Evolutionary conservation across 2,113 vertebrate species (phyloP).

Genomic region (Saccopteryx leptura): DNA sequence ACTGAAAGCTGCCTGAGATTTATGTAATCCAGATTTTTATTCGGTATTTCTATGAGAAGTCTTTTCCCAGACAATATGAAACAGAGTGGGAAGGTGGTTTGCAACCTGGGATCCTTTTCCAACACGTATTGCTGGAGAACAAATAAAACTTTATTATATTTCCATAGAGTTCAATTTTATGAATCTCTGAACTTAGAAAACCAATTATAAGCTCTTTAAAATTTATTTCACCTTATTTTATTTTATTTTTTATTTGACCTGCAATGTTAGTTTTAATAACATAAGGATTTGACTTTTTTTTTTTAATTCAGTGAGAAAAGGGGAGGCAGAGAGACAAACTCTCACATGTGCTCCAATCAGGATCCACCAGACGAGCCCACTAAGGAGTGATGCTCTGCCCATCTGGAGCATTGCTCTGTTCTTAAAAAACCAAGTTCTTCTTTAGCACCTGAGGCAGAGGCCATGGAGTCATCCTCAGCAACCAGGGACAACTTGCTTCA

Average conservation of each 20-base stretch:
- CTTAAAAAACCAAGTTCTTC: too few relatives aligned
- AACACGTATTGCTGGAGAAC: slow-evolving; percentile 51
- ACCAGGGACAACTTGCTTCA: too few relatives aligned
- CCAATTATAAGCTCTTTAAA: background rate
- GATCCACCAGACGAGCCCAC: too few relatives aligned
- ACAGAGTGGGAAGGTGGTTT: slow-evolving; percentile 47
- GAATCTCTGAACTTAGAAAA: slow-evolving; percentile 41
- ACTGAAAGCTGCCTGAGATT: slow-evolving; percentile 38
- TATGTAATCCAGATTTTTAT: slow-evolving; percentile 65
- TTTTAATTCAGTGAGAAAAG: too few relatives aligned
- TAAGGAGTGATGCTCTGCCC: too few relatives aligned
- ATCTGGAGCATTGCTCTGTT: too few relatives aligned
- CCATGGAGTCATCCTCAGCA: too few relatives aligned
- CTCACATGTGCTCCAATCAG: too few relatives aligned
- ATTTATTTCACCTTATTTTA: background rate
- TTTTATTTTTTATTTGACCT: background rate
- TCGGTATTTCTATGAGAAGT: slow-evolving; percentile 52
- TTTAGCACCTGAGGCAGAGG: too few relatives aligned
- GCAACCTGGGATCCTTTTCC: slow-evolving; percentile 26
- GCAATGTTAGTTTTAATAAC: background rate
- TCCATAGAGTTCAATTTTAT: background rate
- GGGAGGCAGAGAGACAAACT: too few relatives aligned
- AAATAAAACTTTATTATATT: slow-evolving; percentile 54
- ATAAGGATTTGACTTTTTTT: background rate
- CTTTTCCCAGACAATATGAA: slow-evolving; percentile 58